Conservation (phyloP, 2,888 invertebrate genomes). For the Ephialtes manifestator region DNA sequence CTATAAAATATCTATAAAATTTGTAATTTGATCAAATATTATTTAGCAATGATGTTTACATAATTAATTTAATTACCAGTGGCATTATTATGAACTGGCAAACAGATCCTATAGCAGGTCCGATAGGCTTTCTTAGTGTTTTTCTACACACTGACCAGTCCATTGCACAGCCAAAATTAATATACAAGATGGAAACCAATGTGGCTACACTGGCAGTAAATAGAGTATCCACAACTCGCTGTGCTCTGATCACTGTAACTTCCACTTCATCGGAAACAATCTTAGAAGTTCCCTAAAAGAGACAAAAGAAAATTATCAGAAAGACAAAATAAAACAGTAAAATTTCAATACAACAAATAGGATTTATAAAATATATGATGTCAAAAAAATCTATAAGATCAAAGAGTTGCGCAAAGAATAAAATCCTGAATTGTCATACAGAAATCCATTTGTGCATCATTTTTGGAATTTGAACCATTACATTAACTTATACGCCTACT, state of each 20-base stretch:
- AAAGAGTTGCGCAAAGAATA: too few species aligned
- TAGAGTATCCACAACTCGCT: slow-evolving; percentile 90
- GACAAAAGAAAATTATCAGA: background rate
- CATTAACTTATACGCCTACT: too few species aligned
- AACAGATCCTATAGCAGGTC: slow-evolving; percentile 92
- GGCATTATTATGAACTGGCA: slow-evolving; percentile 95
- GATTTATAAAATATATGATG: background rate
- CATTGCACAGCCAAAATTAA: slow-evolving; percentile 96
- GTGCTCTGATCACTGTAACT: slow-evolving; percentile 88
- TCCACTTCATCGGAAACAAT: slow-evolving; percentile 80
- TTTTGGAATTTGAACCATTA: too few species aligned
- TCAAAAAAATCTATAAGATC: too few species aligned
- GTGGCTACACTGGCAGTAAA: slow-evolving; percentile 92
- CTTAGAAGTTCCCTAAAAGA: slow-evolving; percentile 64
- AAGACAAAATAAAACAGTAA: background rate
- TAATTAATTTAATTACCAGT: slow-evolving; percentile 81
- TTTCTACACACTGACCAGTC: slow-evolving; percentile 90
- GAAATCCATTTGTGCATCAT: too few species aligned
- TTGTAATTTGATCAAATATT: background rate
- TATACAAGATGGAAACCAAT: slow-evolving; percentile 93
- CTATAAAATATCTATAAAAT: too few species aligned
- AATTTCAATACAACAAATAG: background rate
- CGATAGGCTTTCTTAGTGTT: slow-evolving; percentile 91
- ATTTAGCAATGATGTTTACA: background rate
- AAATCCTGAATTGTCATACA: too few species aligned